These are phyloP conservation scores for Hydrotaea diabolus DNA, from an alignment of 2,888 invertebrate genomes.

Conservation along the genomic window DNA sequence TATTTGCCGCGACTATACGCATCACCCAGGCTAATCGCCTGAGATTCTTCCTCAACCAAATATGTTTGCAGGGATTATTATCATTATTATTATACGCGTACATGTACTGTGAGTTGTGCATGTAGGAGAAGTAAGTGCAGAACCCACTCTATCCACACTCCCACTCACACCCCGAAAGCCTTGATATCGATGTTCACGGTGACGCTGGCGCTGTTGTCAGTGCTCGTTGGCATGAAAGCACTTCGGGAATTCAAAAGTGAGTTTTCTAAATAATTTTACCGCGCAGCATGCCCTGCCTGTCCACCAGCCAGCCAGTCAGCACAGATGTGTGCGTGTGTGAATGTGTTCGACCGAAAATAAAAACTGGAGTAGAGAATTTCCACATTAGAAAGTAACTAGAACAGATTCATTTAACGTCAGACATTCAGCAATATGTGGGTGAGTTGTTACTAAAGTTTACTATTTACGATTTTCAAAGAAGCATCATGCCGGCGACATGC, in stretches of 20 bases:
- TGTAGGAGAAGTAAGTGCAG: slow-evolving; percentile 21
- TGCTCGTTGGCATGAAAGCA: slow-evolving; percentile 35
- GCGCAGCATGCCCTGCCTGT: too few species aligned
- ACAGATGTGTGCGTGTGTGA: slow-evolving; percentile 2
- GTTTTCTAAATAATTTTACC: slow-evolving; percentile 51
- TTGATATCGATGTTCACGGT: not conserved
- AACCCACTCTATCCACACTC: not conserved
- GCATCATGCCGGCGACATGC: not conserved
- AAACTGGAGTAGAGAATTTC: slow-evolving; percentile 63
- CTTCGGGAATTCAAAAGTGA: slow-evolving; percentile 53
- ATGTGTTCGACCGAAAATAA: slow-evolving; percentile 48
- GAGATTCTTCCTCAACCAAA: too few species aligned
- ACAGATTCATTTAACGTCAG: slow-evolving; percentile 57
- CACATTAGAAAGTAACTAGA: slow-evolving; percentile 64
- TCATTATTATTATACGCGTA: not conserved
- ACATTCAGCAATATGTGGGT: slow-evolving; percentile 42
- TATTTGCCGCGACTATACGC: too few species aligned
- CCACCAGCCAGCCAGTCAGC: too few species aligned
- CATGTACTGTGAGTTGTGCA: not conserved
- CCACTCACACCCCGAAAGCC: not conserved
- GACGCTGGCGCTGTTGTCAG: not conserved
- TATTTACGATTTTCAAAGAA: not conserved
- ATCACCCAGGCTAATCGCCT: too few species aligned
- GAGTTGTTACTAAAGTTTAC: slow-evolving; percentile 55
- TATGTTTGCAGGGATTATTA: too few species aligned